These are phyloP conservation scores for Odontomachus brunneus DNA, from an alignment of 1,140 invertebrate species.

Conservation along the genomic window DNA sequence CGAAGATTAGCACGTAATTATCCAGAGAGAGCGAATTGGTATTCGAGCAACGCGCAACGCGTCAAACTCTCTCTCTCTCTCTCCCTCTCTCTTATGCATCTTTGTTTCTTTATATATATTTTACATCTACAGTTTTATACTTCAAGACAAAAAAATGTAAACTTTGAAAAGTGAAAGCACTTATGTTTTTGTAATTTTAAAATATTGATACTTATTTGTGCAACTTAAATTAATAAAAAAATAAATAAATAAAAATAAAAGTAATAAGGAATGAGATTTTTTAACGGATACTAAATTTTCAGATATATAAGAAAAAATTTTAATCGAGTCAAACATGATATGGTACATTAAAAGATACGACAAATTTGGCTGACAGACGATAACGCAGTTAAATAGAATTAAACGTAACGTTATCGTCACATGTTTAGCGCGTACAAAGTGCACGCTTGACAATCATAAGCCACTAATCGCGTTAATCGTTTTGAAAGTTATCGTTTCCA, in stretches of 20 bases:
- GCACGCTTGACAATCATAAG: background rate
- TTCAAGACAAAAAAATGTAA: too few relatives aligned
- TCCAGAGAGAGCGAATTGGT: background rate
- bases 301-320: slow-evolving; percentile 1
- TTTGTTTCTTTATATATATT: slow-evolving; percentile 18
- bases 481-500: too few relatives aligned
- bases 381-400: slow-evolving; percentile 20
- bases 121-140: too few relatives aligned
- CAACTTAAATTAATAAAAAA: background rate
- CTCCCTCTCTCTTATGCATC: background rate
- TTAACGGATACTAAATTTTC: background rate
- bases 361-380: slow-evolving; percentile 15
- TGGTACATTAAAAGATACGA: background rate
- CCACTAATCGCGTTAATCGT: slow-evolving; percentile 16
- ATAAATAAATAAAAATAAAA: slow-evolving; percentile 15
- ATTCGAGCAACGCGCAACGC: background rate
- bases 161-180: too few relatives aligned
- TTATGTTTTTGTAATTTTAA: background rate
- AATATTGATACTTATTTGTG: too few relatives aligned
- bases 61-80: background rate
- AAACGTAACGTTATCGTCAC: slow-evolving; percentile 9
- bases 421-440: background rate
- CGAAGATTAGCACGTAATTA: slow-evolving; percentile 54
- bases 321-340: background rate
- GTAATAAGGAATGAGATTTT: background rate